phyloP scores from a whole-genome alignment of 1,140 invertebrate species.

The Philopotamus ludificatus region DNA sequence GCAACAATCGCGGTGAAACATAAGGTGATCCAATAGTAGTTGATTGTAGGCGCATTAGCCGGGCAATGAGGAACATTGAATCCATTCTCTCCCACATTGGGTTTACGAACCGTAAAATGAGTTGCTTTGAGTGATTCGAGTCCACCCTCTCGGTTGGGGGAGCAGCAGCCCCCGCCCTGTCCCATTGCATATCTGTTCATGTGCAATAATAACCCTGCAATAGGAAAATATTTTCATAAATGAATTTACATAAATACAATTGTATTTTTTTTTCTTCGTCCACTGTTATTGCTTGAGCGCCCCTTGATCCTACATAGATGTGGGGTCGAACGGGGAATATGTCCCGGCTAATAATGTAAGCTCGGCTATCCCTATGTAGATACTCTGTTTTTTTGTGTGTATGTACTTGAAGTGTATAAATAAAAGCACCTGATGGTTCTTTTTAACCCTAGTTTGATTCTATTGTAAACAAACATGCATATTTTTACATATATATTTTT shows the following conservation, averaged over 20 bases:
- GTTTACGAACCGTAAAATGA: constrained; percentile 24
- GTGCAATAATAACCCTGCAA: constrained; percentile 23
- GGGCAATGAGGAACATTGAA: constrained; percentile 26
- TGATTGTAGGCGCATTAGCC: constrained; percentile 15
- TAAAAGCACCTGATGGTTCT: too few species aligned
- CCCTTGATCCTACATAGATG: too few species aligned
- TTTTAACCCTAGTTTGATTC: too few species aligned
- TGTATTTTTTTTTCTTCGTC: constrained; percentile 13
- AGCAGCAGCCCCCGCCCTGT: background rate
- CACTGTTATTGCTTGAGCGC: background rate
- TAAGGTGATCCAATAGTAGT: background rate
- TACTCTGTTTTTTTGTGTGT: too few species aligned
- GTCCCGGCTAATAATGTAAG: background rate
- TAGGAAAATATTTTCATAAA: constrained; percentile 29
- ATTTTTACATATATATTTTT: too few species aligned
- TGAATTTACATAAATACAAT: constrained; percentile 32
- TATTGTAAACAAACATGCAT: too few species aligned
- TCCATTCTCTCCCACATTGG: constrained; percentile 16
- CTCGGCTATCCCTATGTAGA: too few species aligned
- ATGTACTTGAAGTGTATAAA: too few species aligned
- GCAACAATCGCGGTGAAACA: constrained; percentile 17
- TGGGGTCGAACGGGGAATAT: background rate
- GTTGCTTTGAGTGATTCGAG: constrained; percentile 20
- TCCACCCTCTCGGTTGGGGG: background rate
- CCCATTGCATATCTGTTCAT: constrained; percentile 11